These are phyloP conservation scores for Eupithecia vulgata DNA, from an alignment of 2,888 invertebrate genomes.

Conservation along the genomic window DNA sequence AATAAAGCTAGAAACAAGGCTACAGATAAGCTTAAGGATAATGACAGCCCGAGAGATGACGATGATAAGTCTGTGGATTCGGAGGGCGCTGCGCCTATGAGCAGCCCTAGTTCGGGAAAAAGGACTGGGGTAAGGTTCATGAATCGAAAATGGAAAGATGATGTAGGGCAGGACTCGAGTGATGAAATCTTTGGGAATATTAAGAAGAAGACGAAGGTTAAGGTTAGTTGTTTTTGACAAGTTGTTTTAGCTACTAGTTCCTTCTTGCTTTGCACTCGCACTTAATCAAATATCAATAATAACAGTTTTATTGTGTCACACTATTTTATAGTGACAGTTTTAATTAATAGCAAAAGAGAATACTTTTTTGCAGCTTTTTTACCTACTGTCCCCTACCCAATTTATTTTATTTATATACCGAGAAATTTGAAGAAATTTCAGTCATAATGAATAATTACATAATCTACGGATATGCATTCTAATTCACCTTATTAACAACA, in stretches of 20 bases:
- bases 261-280: background rate
- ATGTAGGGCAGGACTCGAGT: slow-evolving; percentile 61
- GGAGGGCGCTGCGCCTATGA: slow-evolving; percentile 65
- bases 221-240: slow-evolving; percentile 16
- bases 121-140: slow-evolving; percentile 73
- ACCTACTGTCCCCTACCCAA: background rate
- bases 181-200: slow-evolving; percentile 68
- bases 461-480: background rate
- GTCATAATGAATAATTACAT: background rate
- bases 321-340: background rate
- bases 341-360: background rate
- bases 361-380: background rate
- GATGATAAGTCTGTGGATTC: slow-evolving; percentile 76
- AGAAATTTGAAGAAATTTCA: background rate
- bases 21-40: slow-evolving; percentile 33
- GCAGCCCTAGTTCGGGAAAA: slow-evolving; percentile 65
- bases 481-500: slow-evolving; percentile 9
- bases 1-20: slow-evolving; percentile 45
- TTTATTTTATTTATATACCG: background rate
- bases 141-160: slow-evolving; percentile 69
- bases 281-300: no score
- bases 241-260: background rate
- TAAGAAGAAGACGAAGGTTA: slow-evolving; percentile 75
- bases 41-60: slow-evolving; percentile 63
- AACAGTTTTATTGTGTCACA: background rate